Conservation (phyloP, 2,113 vertebrate species). For the Pygoscelis antarcticus region DNA sequence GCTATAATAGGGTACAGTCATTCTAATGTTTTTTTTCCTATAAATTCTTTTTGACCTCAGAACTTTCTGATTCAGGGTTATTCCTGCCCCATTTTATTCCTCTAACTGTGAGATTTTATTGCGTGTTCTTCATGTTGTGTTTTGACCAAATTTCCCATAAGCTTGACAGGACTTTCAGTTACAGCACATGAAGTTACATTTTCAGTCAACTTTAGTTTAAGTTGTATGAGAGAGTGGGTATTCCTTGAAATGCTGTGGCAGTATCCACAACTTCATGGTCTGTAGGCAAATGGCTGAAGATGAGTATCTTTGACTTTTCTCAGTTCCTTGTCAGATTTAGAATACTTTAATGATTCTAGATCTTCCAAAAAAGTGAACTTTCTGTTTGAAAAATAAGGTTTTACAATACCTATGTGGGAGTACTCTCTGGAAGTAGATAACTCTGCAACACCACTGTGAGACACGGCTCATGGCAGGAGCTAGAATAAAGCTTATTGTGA, state of each 20-base stretch:
- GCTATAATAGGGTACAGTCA: background rate
- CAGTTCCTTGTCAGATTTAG: background rate
- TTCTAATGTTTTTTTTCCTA: background rate
- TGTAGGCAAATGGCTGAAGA: background rate
- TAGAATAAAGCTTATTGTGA: background rate
- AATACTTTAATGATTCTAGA: background rate
- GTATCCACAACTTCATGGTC: background rate
- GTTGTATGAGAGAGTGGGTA: background rate
- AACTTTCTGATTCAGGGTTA: background rate
- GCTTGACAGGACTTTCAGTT: background rate
- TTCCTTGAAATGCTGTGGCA: background rate
- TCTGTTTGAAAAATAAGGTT: background rate
- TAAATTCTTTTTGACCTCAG: background rate
- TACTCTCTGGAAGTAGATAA: background rate
- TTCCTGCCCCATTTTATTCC: background rate
- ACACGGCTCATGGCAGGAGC: background rate
- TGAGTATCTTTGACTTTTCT: background rate
- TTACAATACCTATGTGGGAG: background rate
- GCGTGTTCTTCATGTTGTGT: rapidly evolving
- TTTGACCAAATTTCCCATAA: background rate
- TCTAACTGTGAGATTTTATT: rapidly evolving
- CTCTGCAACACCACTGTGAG: background rate
- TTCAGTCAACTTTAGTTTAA: background rate
- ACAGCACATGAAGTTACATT: background rate
- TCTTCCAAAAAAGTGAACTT: background rate